A percentile compares a stretch with the other conserved stretches of the same genome.
These are phyloP conservation scores for Cyphomyrus plagiostoma DNA, from an alignment of 2,113 vertebrate genomes.

Conservation along the genomic window DNA sequence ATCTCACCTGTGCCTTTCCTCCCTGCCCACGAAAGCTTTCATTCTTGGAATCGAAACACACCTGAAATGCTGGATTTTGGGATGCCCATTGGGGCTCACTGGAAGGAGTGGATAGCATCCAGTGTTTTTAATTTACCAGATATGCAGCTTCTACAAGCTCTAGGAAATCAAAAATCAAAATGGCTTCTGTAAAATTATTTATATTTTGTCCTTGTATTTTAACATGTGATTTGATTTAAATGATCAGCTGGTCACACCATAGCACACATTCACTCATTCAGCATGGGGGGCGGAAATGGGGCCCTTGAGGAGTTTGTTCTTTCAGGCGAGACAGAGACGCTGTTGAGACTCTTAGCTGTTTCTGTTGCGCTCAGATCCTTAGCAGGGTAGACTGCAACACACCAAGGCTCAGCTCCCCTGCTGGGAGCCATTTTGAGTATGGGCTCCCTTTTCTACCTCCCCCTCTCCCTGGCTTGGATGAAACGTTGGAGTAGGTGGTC, in stretches of 20 bases:
- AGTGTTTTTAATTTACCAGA: background rate
- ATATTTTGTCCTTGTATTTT: background rate
- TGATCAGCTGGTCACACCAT: background rate
- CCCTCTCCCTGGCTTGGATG: background rate
- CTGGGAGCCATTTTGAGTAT: background rate
- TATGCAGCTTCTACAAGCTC: background rate
- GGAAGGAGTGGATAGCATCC: background rate
- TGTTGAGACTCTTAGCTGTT: background rate
- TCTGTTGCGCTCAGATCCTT: background rate
- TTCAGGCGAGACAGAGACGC: background rate
- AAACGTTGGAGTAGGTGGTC: background rate
- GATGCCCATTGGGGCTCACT: background rate
- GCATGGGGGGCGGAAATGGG: slow-evolving; percentile 23
- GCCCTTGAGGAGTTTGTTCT: slow-evolving; percentile 26
- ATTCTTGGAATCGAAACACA: background rate
- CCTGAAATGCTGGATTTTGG: background rate
- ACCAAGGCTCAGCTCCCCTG: background rate
- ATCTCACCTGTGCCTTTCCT: background rate
- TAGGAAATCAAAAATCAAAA: background rate
- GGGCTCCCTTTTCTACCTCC: background rate
- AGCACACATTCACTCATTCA: background rate
- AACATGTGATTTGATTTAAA: background rate
- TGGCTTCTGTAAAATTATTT: background rate
- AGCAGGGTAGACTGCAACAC: background rate
- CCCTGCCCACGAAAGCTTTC: background rate